Evolutionary conservation across 2,797 vertebrate genomes (phyloP).

Genomic region (Sardinella longiceps): DNA sequence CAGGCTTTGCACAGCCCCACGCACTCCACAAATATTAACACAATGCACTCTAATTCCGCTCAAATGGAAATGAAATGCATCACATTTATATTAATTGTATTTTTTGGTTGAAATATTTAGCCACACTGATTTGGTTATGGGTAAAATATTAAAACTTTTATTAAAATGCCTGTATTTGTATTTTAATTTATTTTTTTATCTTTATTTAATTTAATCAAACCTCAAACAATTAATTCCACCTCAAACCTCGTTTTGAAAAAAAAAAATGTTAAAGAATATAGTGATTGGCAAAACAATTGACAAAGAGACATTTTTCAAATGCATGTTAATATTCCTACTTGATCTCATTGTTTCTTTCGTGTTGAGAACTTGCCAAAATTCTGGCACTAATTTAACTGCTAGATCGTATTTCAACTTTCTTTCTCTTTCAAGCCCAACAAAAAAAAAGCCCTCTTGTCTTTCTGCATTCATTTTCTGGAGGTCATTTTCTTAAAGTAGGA

Average conservation of each 20-base stretch:
- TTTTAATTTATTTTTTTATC: no score
- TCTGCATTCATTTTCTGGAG: slow-evolving; percentile 23
- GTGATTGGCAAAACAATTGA: not conserved
- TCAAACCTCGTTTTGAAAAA: not conserved
- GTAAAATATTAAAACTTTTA: not conserved
- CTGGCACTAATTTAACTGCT: slow-evolving; percentile 22
- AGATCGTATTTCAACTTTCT: slow-evolving; percentile 18
- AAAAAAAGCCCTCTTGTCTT: slow-evolving; percentile 22
- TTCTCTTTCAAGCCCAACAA: not conserved
- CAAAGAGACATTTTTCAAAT: not conserved
- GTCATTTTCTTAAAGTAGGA: slow-evolving; percentile 24
- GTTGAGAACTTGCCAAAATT: slow-evolving; percentile 16
- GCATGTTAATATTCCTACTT: not conserved
- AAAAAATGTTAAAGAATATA: not conserved
- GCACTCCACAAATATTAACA: not conserved
- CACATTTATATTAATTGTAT: not conserved
- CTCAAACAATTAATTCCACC: not conserved
- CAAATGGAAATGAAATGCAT: not conserved
- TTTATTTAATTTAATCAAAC: not conserved
- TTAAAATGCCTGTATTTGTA: not conserved
- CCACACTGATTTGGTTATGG: not conserved
- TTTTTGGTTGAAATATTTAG: not conserved
- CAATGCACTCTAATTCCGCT: not conserved
- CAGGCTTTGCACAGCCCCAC: not conserved
- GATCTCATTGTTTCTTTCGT: slow-evolving; percentile 7